These are phyloP conservation scores for Pseudomyrmex pallidus DNA, from an alignment of 1,140 invertebrate genomes.

Conservation along the genomic window DNA sequence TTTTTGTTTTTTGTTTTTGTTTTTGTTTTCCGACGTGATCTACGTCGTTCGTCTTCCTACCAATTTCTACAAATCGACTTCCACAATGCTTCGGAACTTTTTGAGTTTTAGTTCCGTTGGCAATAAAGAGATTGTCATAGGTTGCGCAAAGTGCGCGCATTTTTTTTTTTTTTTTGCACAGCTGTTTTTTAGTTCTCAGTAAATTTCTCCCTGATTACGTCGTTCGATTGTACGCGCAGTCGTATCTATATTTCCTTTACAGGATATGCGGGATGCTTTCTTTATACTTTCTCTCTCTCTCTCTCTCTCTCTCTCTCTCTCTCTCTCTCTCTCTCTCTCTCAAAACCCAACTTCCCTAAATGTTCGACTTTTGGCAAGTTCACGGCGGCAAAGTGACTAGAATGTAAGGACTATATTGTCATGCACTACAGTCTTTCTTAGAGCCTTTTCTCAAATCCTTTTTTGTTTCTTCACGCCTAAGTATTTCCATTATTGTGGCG, in stretches of 20 bases:
- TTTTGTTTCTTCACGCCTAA: neutral
- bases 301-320: neutral
- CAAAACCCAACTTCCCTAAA: conserved; percentile 16
- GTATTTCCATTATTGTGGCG: neutral
- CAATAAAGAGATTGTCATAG: conserved; percentile 81
- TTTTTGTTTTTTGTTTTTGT: conserved; percentile 51
- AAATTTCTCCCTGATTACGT: conserved; percentile 19
- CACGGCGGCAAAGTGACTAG: conserved; percentile 71
- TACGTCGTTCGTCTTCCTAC: conserved; percentile 71
- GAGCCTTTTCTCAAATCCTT: conserved; percentile 66
- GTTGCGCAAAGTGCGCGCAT: conserved; percentile 25
- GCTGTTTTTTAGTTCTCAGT: conserved; percentile 7
- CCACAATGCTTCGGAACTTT: conserved; percentile 61
- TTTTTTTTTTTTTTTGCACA: neutral
- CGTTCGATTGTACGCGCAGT: neutral
- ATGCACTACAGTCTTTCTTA: conserved; percentile 83
- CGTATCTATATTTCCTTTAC: neutral
- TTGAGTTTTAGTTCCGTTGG: conserved; percentile 72
- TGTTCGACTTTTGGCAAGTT: conserved; percentile 68
- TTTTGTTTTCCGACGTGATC: conserved; percentile 52
- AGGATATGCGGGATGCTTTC: neutral
- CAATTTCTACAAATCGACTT: conserved; percentile 79
- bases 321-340: neutral
- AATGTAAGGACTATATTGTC: conserved; percentile 83
- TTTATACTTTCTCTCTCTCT: neutral